phyloP scores from a whole-genome alignment of 2,113 vertebrate genomes.

The Lamprotornis superbus region DNA sequence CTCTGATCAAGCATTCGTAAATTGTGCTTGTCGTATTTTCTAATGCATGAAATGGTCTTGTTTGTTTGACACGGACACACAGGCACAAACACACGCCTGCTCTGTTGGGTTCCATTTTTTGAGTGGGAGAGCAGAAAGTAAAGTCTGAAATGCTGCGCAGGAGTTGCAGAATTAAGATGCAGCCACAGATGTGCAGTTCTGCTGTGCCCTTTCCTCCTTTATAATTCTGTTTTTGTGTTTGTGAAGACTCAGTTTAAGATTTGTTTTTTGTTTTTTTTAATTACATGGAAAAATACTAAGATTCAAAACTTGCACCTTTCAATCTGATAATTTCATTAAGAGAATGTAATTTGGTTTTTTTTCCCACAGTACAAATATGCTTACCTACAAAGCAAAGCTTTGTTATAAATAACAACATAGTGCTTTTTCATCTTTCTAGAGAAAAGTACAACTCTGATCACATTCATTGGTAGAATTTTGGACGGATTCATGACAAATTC shows the following conservation, averaged over 20 bases:
- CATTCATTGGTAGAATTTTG: neutral
- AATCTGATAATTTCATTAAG: neutral
- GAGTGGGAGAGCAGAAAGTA: neutral
- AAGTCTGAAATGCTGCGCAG: neutral
- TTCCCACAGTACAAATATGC: neutral
- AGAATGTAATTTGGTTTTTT: neutral
- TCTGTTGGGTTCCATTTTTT: neutral
- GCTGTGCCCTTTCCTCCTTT: neutral
- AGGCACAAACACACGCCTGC: neutral
- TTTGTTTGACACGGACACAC: neutral
- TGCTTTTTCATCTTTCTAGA: neutral
- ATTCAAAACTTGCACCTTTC: neutral
- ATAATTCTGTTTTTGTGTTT: neutral
- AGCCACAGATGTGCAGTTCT: neutral
- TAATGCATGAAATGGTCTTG: constrained; percentile 21
- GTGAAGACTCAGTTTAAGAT: neutral
- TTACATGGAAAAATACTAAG: neutral
- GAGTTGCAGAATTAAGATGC: neutral
- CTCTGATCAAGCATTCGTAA: neutral
- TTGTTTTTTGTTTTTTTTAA: neutral
- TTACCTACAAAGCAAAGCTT: neutral
- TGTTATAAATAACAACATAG: neutral
- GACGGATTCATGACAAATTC: neutral
- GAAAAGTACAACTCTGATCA: neutral
- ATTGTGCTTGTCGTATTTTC: constrained; percentile 18